Percentiles rank a stretch among this genome's conserved stretches.
phyloP scores from a whole-genome alignment of 2,113 vertebrate species.

The Tauraco erythrolophus region DNA sequence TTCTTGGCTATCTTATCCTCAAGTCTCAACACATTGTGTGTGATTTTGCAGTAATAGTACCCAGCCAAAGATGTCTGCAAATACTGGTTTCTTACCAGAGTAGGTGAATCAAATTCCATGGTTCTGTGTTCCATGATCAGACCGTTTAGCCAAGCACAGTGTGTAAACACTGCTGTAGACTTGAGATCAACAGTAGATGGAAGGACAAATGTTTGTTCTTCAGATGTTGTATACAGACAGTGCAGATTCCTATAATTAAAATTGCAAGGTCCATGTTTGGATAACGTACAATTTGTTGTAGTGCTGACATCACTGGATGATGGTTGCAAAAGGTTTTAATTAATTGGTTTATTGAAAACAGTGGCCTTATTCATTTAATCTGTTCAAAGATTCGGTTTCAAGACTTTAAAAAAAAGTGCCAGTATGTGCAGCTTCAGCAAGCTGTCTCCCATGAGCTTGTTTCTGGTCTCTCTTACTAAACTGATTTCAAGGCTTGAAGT shows the following conservation, averaged over 20 bases:
- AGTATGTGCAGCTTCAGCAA: background rate
- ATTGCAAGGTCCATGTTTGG: background rate
- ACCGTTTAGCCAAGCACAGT: background rate
- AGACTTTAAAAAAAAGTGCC: background rate
- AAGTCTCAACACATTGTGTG: background rate
- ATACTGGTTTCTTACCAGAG: background rate
- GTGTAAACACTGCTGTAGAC: background rate
- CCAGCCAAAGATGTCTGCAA: background rate
- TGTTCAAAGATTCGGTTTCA: background rate
- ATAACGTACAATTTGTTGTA: background rate
- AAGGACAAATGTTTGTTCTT: background rate
- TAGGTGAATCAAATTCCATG: background rate
- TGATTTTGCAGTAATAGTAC: background rate
- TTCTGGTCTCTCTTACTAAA: background rate
- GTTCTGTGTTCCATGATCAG: background rate
- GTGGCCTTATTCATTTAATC: background rate
- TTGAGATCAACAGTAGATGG: background rate
- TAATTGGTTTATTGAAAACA: background rate
- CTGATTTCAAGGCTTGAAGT: background rate
- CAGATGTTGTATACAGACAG: background rate
- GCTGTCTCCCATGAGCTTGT: background rate
- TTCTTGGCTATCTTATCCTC: background rate
- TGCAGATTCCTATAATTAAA: background rate
- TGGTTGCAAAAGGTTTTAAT: background rate
- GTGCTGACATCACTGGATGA: background rate